These are phyloP conservation scores for Andrena minutula DNA, from an alignment of 2,888 invertebrate species.

Conservation along the genomic window DNA sequence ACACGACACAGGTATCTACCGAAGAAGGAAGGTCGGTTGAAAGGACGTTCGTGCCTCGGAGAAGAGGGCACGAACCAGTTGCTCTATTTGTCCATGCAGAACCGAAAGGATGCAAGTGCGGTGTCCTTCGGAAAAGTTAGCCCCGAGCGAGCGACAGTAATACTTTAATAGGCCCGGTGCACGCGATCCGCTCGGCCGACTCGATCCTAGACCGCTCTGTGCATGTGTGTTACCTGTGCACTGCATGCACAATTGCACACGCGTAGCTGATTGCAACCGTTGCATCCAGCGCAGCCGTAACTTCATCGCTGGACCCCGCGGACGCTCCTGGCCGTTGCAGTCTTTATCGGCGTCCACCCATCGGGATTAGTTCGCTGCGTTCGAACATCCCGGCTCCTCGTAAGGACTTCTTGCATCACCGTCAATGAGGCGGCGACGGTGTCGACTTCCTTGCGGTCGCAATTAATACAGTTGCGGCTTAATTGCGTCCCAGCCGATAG, in stretches of 20 bases:
- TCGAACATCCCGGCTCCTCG: background rate
- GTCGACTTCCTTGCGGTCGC: background rate
- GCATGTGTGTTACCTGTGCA: background rate
- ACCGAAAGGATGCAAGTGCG: conserved; percentile 40
- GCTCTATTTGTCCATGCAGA: conserved; percentile 45
- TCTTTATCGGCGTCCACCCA: conserved; percentile 4
- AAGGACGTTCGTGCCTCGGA: conserved; percentile 52
- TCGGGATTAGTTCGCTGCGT: conserved; percentile 12
- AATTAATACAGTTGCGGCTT: conserved; percentile 16
- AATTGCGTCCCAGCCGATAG: background rate
- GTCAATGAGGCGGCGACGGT: too few relatives aligned
- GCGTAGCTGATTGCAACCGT: conserved; percentile 27
- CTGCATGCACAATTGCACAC: conserved; percentile 32
- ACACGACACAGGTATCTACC: background rate
- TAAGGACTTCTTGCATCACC: background rate
- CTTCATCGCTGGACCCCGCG: background rate
- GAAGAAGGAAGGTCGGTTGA: conserved; percentile 43
- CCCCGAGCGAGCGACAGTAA: conserved; percentile 66
- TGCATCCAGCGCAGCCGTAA: conserved; percentile 30
- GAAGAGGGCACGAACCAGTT: conserved; percentile 21
- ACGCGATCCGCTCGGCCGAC: conserved; percentile 59
- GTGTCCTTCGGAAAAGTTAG: conserved; percentile 66
- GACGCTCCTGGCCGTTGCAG: conserved; percentile 3
- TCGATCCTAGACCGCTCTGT: background rate
- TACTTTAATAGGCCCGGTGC: conserved; percentile 63